Conservation (phyloP, 2,888 invertebrate genomes). For the Cremastobaeus sp. region DNA sequence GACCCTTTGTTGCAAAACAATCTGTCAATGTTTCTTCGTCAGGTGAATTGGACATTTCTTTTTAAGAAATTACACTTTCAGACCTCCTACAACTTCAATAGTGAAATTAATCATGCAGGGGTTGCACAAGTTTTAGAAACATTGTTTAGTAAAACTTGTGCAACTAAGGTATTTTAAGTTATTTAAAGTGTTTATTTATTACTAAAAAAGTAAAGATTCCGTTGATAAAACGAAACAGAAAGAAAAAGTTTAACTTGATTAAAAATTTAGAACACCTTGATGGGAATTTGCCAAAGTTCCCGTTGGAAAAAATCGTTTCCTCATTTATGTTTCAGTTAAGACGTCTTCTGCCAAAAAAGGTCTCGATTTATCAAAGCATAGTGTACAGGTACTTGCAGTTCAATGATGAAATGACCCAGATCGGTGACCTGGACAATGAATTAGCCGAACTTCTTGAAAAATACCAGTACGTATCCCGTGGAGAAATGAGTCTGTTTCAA, state of each 20-base stretch:
- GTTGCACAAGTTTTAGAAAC: too few relatives aligned
- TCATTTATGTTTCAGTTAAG: conserved; percentile 66
- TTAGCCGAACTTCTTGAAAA: conserved; percentile 80
- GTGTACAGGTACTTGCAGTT: conserved; percentile 80
- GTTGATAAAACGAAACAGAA: too few relatives aligned
- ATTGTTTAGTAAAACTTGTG: not conserved
- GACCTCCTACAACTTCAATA: too few relatives aligned
- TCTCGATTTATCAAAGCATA: conserved; percentile 76
- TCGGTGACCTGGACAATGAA: conserved; percentile 81
- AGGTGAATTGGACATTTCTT: conserved; percentile 70
- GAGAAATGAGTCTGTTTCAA: too few relatives aligned
- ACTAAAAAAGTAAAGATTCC: too few relatives aligned
- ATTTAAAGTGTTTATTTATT: too few relatives aligned
- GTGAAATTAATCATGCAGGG: too few relatives aligned
- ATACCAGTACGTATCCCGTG: conserved; percentile 74
- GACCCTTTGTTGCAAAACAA: conserved; percentile 81
- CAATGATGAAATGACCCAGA: conserved; percentile 81
- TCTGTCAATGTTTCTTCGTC: conserved; percentile 80
- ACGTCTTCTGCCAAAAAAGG: conserved; percentile 72
- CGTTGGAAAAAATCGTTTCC: not conserved
- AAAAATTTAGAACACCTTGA: too few relatives aligned
- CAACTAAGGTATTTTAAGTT: too few relatives aligned
- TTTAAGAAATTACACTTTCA: not conserved
- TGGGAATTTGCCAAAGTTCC: too few relatives aligned
- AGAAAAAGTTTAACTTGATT: too few relatives aligned